These are phyloP conservation scores for Petrocephalus zakoni DNA, from an alignment of 2,113 vertebrate genomes.

Conservation along the genomic window DNA sequence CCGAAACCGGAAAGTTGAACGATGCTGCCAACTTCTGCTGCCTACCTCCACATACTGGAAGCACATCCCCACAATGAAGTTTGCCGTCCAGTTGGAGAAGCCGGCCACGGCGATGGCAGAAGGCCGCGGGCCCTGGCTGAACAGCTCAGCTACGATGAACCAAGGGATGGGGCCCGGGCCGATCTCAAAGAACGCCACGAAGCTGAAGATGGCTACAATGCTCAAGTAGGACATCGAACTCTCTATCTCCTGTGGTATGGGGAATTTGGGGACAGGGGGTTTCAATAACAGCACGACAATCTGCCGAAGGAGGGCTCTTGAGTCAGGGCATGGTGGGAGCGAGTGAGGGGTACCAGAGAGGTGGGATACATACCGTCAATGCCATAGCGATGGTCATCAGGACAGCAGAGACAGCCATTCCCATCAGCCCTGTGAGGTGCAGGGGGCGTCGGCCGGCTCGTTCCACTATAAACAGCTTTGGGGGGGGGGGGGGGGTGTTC, in stretches of 20 bases:
- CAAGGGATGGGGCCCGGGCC: slow-evolving; percentile 60
- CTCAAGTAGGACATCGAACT: background rate
- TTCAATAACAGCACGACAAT: background rate
- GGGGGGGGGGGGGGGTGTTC: background rate
- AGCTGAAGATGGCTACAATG: background rate
- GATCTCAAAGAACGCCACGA: background rate
- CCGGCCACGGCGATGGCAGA: slow-evolving; percentile 80
- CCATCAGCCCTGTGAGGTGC: slow-evolving; percentile 79
- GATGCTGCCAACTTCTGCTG: background rate
- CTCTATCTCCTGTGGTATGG: background rate
- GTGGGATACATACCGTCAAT: slow-evolving; percentile 66
- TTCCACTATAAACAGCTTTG: slow-evolving; percentile 86
- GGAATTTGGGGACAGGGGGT: background rate
- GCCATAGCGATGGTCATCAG: slow-evolving; percentile 83
- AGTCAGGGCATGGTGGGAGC: background rate
- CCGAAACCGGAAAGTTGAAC: background rate
- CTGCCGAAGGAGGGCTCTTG: background rate
- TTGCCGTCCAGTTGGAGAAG: slow-evolving; percentile 87
- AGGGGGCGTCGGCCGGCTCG: slow-evolving; percentile 79
- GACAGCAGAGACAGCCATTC: slow-evolving; percentile 80
- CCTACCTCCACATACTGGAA: slow-evolving; percentile 85
- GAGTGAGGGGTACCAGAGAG: background rate
- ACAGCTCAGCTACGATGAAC: slow-evolving; percentile 88
- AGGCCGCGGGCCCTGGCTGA: slow-evolving; percentile 86
- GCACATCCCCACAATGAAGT: slow-evolving; percentile 87